Evolutionary conservation across 2,113 vertebrate genomes (phyloP).

Genomic region (Petroica traversi): DNA sequence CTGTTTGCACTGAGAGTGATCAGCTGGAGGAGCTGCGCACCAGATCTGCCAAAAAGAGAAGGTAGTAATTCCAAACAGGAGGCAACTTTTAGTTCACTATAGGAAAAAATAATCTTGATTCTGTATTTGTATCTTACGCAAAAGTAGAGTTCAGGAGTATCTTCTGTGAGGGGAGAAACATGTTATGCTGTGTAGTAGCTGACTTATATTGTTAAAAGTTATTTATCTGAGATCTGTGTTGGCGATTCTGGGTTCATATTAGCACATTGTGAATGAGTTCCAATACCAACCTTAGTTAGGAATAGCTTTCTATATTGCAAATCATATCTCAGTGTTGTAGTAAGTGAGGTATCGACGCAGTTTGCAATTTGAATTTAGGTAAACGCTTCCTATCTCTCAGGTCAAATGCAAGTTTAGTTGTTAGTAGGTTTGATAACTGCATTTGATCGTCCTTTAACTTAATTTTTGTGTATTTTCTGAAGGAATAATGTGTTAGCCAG

Average conservation of each 20-base stretch:
- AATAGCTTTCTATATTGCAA: neutral
- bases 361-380: neutral
- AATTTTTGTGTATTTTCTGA: neutral
- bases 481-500: slow-evolving; percentile 85
- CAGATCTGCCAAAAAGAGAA: slow-evolving; percentile 85
- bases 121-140: neutral
- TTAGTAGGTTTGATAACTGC: neutral
- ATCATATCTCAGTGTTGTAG: neutral
- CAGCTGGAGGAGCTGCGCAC: slow-evolving; percentile 84
- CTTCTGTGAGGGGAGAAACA: neutral
- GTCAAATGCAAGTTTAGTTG: neutral
- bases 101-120: neutral
- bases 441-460: neutral
- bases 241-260: neutral
- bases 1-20: slow-evolving; percentile 61
- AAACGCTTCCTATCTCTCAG: neutral
- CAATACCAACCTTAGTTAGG: neutral
- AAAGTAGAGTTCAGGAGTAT: neutral
- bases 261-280: neutral
- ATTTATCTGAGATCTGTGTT: neutral
- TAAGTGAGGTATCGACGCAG: neutral
- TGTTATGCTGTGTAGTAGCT: neutral
- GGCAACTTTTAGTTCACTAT: neutral
- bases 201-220: neutral
- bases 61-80: slow-evolving; percentile 55